These are phyloP conservation scores for Ecliptopera silaceata DNA, from an alignment of 2,888 invertebrate genomes.

Conservation along the genomic window DNA sequence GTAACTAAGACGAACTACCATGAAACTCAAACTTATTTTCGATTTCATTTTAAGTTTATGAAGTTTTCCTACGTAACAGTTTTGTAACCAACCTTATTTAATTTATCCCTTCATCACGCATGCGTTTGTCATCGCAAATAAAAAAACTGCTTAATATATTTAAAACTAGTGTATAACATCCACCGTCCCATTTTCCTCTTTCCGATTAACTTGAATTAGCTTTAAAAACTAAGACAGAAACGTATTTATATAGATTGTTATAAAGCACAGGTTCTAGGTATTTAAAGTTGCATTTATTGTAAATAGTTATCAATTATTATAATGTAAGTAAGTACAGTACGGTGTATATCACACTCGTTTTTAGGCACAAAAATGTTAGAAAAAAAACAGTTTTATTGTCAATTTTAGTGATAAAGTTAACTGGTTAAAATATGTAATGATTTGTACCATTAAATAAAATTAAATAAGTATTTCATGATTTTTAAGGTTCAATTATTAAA, in stretches of 20 bases:
- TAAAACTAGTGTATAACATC: conserved; percentile 70
- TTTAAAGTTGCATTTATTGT: conserved; percentile 80
- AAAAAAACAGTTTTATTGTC: conserved; percentile 73
- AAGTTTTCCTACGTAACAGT: too few species aligned
- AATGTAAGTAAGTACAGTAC: conserved; percentile 73
- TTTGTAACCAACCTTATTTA: conserved; percentile 29
- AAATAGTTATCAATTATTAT: conserved; percentile 68
- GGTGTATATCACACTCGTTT: conserved; percentile 81
- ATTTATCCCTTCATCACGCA: conserved; percentile 43
- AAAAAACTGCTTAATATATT: conserved; percentile 66
- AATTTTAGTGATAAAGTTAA: conserved; percentile 77
- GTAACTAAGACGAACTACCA: too few species aligned
- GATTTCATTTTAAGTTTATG: too few species aligned
- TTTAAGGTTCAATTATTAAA: conserved; percentile 36
- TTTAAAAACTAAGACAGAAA: conserved; percentile 71
- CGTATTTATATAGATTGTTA: conserved; percentile 82
- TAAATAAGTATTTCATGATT: conserved; percentile 42
- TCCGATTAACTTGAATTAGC: conserved; percentile 76
- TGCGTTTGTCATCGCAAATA: conserved; percentile 51
- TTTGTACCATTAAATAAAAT: conserved; percentile 66
- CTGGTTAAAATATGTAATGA: conserved; percentile 56
- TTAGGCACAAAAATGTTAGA: conserved; percentile 80
- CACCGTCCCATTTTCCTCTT: conserved; percentile 82
- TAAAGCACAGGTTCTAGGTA: conserved; percentile 81
- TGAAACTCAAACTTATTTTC: too few species aligned